Percentiles rank a stretch among this genome's conserved stretches.
Conservation (phyloP, 2,113 vertebrate species). For the Nymphicus hollandicus region DNA sequence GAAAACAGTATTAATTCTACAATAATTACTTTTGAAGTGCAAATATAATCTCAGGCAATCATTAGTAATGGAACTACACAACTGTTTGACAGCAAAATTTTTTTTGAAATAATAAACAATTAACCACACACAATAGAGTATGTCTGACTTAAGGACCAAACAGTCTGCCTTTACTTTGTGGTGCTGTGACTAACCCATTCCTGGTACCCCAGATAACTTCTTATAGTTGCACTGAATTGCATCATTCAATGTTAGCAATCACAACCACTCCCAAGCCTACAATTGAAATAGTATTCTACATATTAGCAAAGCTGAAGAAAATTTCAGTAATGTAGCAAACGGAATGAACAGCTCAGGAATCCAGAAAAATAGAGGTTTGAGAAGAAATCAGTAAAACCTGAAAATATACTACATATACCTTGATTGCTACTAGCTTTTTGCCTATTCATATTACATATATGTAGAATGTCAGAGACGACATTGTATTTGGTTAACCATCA, state of each 20-base stretch:
- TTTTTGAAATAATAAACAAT: neutral
- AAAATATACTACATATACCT: neutral
- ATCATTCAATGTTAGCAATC: neutral
- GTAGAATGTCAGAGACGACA: neutral
- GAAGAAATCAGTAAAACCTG: neutral
- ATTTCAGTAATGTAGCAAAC: neutral
- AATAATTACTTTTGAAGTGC: neutral
- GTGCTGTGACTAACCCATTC: neutral
- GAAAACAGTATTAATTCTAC: neutral
- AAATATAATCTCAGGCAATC: neutral
- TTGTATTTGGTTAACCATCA: neutral
- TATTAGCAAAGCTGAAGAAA: neutral
- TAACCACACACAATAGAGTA: neutral
- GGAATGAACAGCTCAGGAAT: neutral
- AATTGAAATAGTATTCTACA: neutral
- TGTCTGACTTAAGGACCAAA: neutral
- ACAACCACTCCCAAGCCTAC: neutral
- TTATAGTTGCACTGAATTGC: neutral
- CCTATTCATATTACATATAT: neutral
- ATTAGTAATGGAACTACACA: neutral
- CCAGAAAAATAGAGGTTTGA: neutral
- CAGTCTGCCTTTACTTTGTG: neutral
- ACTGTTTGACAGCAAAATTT: neutral
- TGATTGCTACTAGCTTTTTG: neutral
- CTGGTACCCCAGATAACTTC: neutral